Percentiles rank a stretch among this genome's conserved stretches.
Conservation (phyloP, 2,797 vertebrate species). For the Megalops cyprinoides region DNA sequence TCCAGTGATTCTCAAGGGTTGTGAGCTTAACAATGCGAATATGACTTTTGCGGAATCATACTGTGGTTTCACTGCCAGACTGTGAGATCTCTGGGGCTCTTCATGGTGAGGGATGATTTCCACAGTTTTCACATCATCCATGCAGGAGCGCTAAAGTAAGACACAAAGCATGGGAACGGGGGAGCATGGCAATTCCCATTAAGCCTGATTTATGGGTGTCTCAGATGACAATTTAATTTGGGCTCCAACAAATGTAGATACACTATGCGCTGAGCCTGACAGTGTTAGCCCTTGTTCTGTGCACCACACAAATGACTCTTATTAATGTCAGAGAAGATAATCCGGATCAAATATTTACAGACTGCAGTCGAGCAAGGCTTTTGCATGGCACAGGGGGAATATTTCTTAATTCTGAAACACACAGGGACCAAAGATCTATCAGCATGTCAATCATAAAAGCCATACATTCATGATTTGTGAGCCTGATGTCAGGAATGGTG, state of each 20-base stretch:
- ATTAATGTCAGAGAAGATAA: conserved; percentile 51
- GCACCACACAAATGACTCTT: conserved; percentile 48
- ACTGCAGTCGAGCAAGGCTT: conserved; percentile 18
- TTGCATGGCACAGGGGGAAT: neutral
- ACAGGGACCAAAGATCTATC: neutral
- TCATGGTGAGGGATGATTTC: neutral
- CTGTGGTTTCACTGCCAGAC: neutral
- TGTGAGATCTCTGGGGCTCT: neutral
- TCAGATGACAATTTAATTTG: conserved; percentile 55
- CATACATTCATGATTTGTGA: neutral
- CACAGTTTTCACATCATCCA: conserved; percentile 13
- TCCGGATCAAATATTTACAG: conserved; percentile 50
- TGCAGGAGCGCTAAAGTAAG: conserved; percentile 30
- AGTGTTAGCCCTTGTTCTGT: conserved; percentile 30
- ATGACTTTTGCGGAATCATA: neutral
- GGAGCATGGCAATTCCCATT: conserved; percentile 43
- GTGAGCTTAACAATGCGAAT: neutral
- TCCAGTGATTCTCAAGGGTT: neutral
- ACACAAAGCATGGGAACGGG: conserved; percentile 12
- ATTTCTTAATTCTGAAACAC: conserved; percentile 1
- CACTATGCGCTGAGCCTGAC: conserved; percentile 33
- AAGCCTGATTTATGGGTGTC: conserved; percentile 51
- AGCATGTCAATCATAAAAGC: neutral
- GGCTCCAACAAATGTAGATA: conserved; percentile 39
- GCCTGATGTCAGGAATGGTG: neutral